Conservation (phyloP, 2,797 vertebrate species). For the Halcyon smyrnensis region DNA sequence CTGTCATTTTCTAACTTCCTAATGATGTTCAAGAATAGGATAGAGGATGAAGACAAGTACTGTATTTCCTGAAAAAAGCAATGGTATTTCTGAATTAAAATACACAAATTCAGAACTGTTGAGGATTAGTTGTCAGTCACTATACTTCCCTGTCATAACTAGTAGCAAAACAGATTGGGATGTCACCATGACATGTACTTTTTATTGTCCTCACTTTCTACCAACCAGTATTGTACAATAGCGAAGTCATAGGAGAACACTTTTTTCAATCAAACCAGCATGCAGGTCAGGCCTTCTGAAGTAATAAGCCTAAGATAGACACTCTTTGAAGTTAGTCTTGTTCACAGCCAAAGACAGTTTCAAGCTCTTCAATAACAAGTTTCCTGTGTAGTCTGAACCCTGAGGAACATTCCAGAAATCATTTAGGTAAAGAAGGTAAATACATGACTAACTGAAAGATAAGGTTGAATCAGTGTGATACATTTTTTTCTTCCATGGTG, state of each 20-base stretch:
- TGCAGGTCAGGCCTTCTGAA: background rate
- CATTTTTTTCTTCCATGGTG: background rate
- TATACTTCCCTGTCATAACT: background rate
- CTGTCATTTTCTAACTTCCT: background rate
- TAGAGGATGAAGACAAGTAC: background rate
- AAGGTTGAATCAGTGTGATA: background rate
- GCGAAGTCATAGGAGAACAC: background rate
- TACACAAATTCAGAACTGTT: background rate
- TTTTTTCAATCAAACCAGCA: background rate
- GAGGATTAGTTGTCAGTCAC: conserved; percentile 7
- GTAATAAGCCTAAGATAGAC: background rate
- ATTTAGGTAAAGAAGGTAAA: background rate
- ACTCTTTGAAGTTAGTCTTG: background rate
- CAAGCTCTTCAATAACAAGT: background rate
- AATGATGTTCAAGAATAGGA: background rate
- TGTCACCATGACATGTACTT: background rate
- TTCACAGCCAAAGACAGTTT: background rate
- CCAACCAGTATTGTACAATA: background rate
- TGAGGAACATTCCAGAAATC: background rate
- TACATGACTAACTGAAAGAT: background rate
- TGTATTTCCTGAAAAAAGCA: background rate
- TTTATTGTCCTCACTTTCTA: background rate
- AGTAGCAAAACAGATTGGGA: background rate
- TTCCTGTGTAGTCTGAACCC: background rate
- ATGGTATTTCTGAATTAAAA: background rate